A percentile compares a stretch with the other conserved stretches of the same genome.
Conservation (phyloP, 2,797 vertebrate genomes). For the Hipposideros larvatus region DNA sequence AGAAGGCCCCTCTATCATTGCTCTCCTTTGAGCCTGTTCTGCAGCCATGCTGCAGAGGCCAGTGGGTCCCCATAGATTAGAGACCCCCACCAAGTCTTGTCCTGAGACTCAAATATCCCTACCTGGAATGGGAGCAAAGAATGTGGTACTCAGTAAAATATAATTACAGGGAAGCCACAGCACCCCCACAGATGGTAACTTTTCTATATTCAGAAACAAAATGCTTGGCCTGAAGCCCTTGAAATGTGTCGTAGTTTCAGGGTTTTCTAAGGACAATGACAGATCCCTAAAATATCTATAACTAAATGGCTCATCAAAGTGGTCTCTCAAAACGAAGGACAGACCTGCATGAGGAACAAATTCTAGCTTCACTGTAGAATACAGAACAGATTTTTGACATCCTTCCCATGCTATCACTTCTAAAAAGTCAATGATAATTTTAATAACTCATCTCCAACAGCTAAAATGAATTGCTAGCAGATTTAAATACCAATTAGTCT, state of each 20-base stretch:
- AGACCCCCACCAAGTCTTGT: neutral
- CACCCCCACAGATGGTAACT: neutral
- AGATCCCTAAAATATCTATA: conserved; percentile 7
- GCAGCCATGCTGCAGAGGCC: neutral
- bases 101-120: neutral
- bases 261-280: conserved; percentile 11
- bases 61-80: neutral
- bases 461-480: conserved; percentile 25
- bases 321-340: neutral
- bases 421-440: conserved; percentile 30
- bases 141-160: neutral
- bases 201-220: conserved; percentile 28
- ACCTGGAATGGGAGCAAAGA: neutral
- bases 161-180: neutral
- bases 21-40: neutral
- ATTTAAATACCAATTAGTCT: conserved; percentile 46
- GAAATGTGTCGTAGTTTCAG: neutral
- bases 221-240: neutral
- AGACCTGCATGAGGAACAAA: neutral
- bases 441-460: neutral
- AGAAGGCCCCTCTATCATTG: neutral
- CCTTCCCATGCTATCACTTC: neutral
- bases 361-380: neutral
- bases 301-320: neutral
- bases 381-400: neutral